phyloP scores from a whole-genome alignment of 2,113 vertebrate genomes.

The Sterna hirundo region DNA sequence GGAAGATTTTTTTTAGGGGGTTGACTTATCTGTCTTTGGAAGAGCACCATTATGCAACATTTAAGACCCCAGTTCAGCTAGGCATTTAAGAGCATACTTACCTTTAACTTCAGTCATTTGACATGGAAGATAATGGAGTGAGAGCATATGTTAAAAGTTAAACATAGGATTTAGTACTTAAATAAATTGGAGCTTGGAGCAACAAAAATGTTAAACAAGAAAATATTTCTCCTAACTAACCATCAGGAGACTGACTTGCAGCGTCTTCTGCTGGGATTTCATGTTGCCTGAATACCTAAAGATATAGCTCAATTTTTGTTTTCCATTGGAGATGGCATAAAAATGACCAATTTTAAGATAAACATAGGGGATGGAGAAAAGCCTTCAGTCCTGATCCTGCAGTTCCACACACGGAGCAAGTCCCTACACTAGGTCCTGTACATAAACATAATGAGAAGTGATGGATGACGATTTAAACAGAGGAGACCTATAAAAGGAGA shows the following conservation, averaged over 20 bases:
- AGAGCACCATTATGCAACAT: neutral
- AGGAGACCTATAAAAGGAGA: neutral
- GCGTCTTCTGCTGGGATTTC: constrained; percentile 21
- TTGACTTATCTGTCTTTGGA: neutral
- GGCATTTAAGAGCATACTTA: constrained; percentile 9
- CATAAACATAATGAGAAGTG: neutral
- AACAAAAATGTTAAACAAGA: constrained; percentile 46
- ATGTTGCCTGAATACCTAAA: neutral
- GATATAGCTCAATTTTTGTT: neutral
- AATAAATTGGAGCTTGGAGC: constrained; percentile 42
- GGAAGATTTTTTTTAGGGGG: neutral
- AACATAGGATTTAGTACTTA: constrained; percentile 33
- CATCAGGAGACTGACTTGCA: constrained; percentile 32
- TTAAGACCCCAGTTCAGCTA: neutral
- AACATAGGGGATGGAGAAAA: neutral
- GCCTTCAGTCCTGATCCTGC: neutral
- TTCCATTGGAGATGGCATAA: neutral
- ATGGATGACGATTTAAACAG: neutral
- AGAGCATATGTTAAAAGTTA: constrained; percentile 52
- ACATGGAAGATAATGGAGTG: neutral
- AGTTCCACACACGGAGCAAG: neutral
- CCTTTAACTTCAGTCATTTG: constrained; percentile 42
- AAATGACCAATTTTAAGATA: constrained; percentile 5
- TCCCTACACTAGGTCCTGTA: neutral
- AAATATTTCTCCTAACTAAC: constrained; percentile 42